Base-by-base conservation (phyloP, 2,888 invertebrate species). In the Eurytoma californica region DNA sequence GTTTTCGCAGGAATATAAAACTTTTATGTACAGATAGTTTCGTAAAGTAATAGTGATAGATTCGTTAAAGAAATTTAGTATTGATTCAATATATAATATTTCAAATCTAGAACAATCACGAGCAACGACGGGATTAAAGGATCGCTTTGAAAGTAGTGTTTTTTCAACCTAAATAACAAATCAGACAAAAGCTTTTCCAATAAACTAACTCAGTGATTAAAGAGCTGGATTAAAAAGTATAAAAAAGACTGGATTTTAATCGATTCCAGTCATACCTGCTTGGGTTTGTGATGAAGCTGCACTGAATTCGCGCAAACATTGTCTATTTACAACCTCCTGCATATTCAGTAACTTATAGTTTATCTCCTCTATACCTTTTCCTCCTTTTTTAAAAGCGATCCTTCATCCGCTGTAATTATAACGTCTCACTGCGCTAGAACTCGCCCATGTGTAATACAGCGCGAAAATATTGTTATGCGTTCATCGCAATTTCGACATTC, bases 21-120 rank as follows among this genome's bases (percentile, higher is more conserved):
- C 89, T 89, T 87, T 86, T 90, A 90, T 90, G 86, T 90, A 90
- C 89, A 90, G 87, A 88, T 88, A 89, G 89, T 87, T 88, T 88
- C 84, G 83, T 88, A 88, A 88, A 89, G 87, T 88, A 88, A 89
- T 88, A 87, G 87, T 87, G 87, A 86, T 88, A 88, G 87, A 88
- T 88, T 88, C 84, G 86, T 88, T 86, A 87, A 88, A 89, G 87
- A 88, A 89, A 89, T 88, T 87, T 88, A 85, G 83, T 87, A 86
- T 85, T 87, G 83, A 85, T 86, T 85, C 85, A 86, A 87, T 89
- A 86, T 88, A 87, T 86, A 87, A 87, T 87, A 84, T 86, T 86
- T 84, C 87, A 88, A 39, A 85, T 88, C 86, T 88, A 88, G 85
- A 86, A 86, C 85, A 88, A 87, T 87, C 85, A 87, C 87, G 88